phyloP scores from a whole-genome alignment of 2,797 vertebrate species.

The Coracias cyanogaster region DNA sequence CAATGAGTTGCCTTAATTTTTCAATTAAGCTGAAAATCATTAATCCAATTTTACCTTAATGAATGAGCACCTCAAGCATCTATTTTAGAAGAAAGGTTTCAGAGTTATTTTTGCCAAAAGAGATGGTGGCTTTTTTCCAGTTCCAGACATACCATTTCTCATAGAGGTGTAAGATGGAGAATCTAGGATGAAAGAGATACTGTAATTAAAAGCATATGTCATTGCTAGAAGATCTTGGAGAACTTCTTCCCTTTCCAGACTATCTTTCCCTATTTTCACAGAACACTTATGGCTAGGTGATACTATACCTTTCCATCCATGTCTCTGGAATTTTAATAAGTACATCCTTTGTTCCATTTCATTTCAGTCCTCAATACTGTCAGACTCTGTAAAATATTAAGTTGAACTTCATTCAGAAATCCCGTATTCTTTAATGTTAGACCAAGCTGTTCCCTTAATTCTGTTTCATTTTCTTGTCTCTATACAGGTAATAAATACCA shows the following conservation, averaged over 20 bases:
- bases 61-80: not conserved
- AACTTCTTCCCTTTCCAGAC: not conserved
- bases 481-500: not conserved
- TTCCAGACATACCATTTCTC: not conserved
- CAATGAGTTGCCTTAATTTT: not conserved
- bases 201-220: not conserved
- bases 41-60: not conserved
- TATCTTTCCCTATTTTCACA: not conserved
- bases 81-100: not conserved
- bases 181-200: not conserved
- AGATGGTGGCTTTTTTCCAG: not conserved
- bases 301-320: not conserved
- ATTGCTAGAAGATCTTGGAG: not conserved
- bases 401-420: constrained; percentile 8
- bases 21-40: not conserved
- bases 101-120: not conserved
- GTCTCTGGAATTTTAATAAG: not conserved
- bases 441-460: not conserved
- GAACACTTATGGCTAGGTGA: not conserved
- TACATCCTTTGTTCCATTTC: not conserved
- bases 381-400: not conserved
- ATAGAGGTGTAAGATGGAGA: not conserved
- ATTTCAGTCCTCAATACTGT: not conserved
- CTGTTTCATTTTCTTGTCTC: not conserved
- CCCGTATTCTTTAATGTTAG: not conserved